A percentile compares a stretch with the other conserved stretches of the same genome.
Conservation (phyloP, 2,888 invertebrate species). For the Aphrophora alni region DNA sequence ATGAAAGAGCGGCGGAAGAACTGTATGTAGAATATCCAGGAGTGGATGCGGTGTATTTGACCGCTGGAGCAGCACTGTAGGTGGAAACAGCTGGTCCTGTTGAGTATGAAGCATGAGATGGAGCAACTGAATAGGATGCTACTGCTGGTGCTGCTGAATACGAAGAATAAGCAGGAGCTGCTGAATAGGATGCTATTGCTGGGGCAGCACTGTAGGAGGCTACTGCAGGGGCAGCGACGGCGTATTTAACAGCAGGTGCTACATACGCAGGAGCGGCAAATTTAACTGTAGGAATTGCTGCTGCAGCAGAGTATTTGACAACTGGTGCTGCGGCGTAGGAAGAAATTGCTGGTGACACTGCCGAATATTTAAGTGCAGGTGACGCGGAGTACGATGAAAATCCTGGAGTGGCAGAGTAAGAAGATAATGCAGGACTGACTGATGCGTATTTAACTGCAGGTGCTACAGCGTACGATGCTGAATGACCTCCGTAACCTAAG, state of each 20-base stretch:
- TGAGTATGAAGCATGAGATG: conserved; percentile 52
- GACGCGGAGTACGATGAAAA: conserved; percentile 48
- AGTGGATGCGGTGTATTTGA: conserved; percentile 61
- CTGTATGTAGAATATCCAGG: conserved; percentile 60
- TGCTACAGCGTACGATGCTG: neutral
- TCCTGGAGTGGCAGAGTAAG: conserved; percentile 46
- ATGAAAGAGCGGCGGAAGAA: conserved; percentile 54
- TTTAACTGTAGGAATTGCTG: conserved; percentile 56
- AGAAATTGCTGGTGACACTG: conserved; percentile 51
- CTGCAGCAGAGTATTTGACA: conserved; percentile 54
- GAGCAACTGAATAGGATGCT: conserved; percentile 52
- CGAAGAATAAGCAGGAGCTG: conserved; percentile 43
- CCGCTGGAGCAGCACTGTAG: conserved; percentile 54
- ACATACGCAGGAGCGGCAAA: conserved; percentile 58
- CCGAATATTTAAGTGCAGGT: conserved; percentile 52
- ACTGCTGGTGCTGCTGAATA: conserved; percentile 52
- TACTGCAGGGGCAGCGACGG: conserved; percentile 38
- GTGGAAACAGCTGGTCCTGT: conserved; percentile 56
- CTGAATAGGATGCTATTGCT: conserved; percentile 41
- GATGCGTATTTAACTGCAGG: neutral
- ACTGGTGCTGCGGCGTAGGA: conserved; percentile 51
- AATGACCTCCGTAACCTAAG: neutral
- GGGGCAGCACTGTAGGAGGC: conserved; percentile 16
- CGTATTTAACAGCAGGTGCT: conserved; percentile 59
- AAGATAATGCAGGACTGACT: conserved; percentile 37